Evolutionary conservation across 2,888 invertebrate species (phyloP), one percentile per base, ranked within the genome.

Genomic region (Cremastinae sp.): DNA sequence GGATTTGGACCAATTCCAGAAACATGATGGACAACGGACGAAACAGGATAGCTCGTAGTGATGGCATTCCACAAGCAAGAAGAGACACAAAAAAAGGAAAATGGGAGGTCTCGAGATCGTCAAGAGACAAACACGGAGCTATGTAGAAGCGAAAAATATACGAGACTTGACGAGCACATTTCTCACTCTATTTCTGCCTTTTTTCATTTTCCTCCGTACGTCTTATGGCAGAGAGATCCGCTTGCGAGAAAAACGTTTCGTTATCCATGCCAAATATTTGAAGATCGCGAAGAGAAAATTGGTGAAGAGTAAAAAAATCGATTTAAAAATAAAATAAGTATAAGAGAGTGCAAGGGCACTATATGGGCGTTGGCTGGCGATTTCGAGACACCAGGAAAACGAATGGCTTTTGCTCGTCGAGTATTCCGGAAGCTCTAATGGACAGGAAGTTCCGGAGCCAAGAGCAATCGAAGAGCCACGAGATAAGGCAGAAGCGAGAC

Each of bases 1-100:
- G 65, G 74, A 78, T 77, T 82, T 83, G 83, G 83, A 83, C 74
- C 61, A 43, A 45, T 74, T 82, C 83, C 83, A 83, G 74, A 79
- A 78, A 72, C 69, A 81, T 81, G 81, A 80, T 79, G 78, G 82
- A 82, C 78, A 74, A 56, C 58, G 73, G 70, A 81, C 81, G 77
- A 83, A 81, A 79, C 81, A 78, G 76, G 71, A 75, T 76, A 76
- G 62, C 64, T 65, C 59, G 37, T 53, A 53, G 51, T 73, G 68
- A 68, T 56, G 47, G 35, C 35, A 45, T 61, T 47, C 58, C 37
- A 53, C 35, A 7, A 58, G 55, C 45, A 47, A 39, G 59, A 53
- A 51, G 61, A 47, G 59, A 45, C 18, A 41, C 49, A 22, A 1
- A 12, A 55, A 16, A n/a, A 43, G 45, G 51, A 41, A 53, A 72